Evolutionary conservation across 2,888 invertebrate species (phyloP), one percentile per base, ranked within the genome.

Genomic region (Melikaiella ostensackeni): DNA sequence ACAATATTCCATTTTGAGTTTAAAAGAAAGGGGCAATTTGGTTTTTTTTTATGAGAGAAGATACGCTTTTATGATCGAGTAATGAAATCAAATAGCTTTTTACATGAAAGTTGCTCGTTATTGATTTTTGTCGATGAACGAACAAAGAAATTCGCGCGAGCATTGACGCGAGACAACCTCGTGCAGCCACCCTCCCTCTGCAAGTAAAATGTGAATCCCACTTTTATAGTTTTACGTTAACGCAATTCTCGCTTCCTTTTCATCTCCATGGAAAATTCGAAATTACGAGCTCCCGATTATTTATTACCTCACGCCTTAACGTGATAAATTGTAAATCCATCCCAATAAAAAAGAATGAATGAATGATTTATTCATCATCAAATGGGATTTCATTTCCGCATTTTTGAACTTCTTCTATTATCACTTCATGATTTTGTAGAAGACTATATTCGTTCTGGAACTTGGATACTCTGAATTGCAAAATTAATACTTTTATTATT

Each of bases 51-150:
- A 70, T 70, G 64, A 30, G 27, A n/a, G 11, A 50, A 70, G 19
- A 50, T 70, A 70, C 50, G 11, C 27, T 50, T 50, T 70, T 70
- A 70, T 70, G 50, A 27, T 70, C 8, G n/a, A 30, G 30, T 50
- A 70, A 46, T 70, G 66, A 70, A 70, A 50, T 70, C 50, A 30
- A 70, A 70, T 30, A 70, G 46, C 66, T 50, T 33, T 50, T 70
- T 70, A 50, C 66, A 70, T 70, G 30, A 50, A 30, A 70, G 46
- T 66, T 66, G 64, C 24, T 46, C 27, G 38, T 50, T 70, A 70
- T 70, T 70, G 66, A 70, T 70, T 70, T 70, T 70, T 70, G 66
- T 70, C 66, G 66, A 70, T 50, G 66, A 70, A 30, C 66, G 66
- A 70, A 70, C 66, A 70, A 70, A 70, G 46, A 70, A 70, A 46